A percentile compares a stretch with the other conserved stretches of the same genome.
Evolutionary conservation across 2,113 vertebrate species (phyloP).

Genomic region (Lampris megalopsis): DNA sequence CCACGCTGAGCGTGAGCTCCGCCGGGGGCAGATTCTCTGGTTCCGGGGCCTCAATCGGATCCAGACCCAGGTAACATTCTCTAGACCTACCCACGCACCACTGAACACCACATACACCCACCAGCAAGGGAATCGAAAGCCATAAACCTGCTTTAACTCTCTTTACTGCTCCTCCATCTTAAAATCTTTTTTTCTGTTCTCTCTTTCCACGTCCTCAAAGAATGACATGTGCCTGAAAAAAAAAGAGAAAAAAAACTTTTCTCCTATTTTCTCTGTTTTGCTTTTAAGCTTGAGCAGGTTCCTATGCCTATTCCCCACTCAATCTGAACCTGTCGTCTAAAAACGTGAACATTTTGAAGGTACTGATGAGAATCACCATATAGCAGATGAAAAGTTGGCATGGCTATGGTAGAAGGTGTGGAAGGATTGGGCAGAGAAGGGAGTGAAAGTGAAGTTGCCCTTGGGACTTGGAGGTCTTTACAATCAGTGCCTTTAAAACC

Average conservation of each 20-base stretch:
- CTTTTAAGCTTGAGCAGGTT: constrained; percentile 63
- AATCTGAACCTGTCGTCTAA: constrained; percentile 40
- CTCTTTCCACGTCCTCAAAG: constrained; percentile 49
- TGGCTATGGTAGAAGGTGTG: constrained; percentile 44
- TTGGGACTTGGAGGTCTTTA: constrained; percentile 16
- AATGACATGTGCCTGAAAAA: constrained; percentile 59
- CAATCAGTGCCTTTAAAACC: constrained; percentile 70
- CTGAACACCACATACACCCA: background rate
- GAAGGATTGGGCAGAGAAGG: constrained; percentile 51
- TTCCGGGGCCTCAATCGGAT: constrained; percentile 99
- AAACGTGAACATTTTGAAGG: constrained; percentile 51
- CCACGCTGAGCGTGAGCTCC: constrained; percentile 95
- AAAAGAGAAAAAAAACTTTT: constrained; percentile 8
- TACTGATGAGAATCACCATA: constrained; percentile 53
- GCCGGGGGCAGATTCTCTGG: constrained; percentile 98
- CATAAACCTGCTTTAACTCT: constrained; percentile 72
- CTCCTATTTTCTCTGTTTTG: constrained; percentile 50
- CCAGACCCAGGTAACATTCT: constrained; percentile 95
- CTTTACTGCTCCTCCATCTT: constrained; percentile 65
- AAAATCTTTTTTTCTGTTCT: constrained; percentile 39
- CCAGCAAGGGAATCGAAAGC: constrained; percentile 68
- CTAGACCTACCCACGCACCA: rapidly evolving
- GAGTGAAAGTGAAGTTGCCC: constrained; percentile 43
- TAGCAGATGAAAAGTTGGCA: constrained; percentile 30
- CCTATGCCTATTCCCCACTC: constrained; percentile 48